phyloP scores from a whole-genome alignment of 2,888 invertebrate genomes.

The Pollenia labialis region DNA sequence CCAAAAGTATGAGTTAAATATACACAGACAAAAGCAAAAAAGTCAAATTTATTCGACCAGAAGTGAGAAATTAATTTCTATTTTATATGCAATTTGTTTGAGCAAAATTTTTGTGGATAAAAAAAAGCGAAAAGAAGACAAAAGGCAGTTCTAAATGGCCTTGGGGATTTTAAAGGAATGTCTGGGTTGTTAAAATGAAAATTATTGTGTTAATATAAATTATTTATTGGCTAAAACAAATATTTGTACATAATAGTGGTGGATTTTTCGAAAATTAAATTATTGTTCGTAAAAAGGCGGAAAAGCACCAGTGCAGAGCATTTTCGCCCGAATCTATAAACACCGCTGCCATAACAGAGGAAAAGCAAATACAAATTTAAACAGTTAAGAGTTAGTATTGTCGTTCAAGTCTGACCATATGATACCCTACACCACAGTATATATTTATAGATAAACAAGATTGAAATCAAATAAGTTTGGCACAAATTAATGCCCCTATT shows the following conservation, averaged over 20 bases:
- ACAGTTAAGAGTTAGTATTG: too few relatives aligned
- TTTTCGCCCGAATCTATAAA: too few relatives aligned
- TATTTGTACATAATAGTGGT: conserved; percentile 38
- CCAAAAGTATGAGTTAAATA: conserved; percentile 39
- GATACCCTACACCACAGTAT: too few relatives aligned
- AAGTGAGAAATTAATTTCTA: conserved; percentile 74
- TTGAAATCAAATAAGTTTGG: too few relatives aligned
- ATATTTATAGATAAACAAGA: too few relatives aligned
- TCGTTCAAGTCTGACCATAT: too few relatives aligned
- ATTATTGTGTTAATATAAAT: conserved; percentile 64
- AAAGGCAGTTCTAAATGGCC: conserved; percentile 55
- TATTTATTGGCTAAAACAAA: conserved; percentile 61
- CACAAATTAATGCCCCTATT: too few relatives aligned
- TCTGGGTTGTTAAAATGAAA: conserved; percentile 43
- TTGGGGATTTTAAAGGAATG: conserved; percentile 44
- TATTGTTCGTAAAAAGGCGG: conserved; percentile 11
- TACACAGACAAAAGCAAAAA: conserved; percentile 3
- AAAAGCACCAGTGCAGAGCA: too few relatives aligned
- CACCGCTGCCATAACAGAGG: too few relatives aligned
- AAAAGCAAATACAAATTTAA: too few relatives aligned
- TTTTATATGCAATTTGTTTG: conserved; percentile 67
- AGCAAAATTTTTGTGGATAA: background rate
- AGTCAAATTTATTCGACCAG: conserved; percentile 61
- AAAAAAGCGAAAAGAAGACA: conserved; percentile 14
- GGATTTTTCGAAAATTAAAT: conserved; percentile 19